Conservation (phyloP, 2,888 invertebrate species). For the Napeogenes sylphis region DNA sequence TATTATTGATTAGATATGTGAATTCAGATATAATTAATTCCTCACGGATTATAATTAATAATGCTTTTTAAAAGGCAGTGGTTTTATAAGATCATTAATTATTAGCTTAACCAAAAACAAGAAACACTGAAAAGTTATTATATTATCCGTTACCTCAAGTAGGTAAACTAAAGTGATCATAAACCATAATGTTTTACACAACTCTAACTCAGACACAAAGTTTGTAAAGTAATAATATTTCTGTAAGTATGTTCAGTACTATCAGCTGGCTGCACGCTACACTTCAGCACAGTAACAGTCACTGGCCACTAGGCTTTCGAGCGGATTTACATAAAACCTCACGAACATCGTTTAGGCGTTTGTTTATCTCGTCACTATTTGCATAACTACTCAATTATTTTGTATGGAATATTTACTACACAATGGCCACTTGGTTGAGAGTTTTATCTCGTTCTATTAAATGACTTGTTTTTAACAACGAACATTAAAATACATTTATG, state of each 20-base stretch:
- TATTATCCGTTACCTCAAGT: neutral
- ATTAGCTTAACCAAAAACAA: too few relatives aligned
- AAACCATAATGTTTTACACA: neutral
- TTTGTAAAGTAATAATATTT: neutral
- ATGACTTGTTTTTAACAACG: neutral
- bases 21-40: too few relatives aligned
- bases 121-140: too few relatives aligned
- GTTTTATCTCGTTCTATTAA: neutral
- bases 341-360: too few relatives aligned
- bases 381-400: too few relatives aligned
- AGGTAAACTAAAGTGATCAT: neutral
- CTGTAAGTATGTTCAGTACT: slow-evolving; percentile 1
- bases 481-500: too few relatives aligned
- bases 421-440: slow-evolving; percentile 29
- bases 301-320: slow-evolving; percentile 37
- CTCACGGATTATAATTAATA: too few relatives aligned
- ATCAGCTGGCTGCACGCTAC: neutral
- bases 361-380: too few relatives aligned
- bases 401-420: too few relatives aligned
- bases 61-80: too few relatives aligned
- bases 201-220: neutral
- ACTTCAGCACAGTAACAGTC: slow-evolving; percentile 9
- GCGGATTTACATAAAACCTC: slow-evolving; percentile 68
- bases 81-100: too few relatives aligned
- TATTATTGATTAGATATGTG: too few relatives aligned